A percentile compares a stretch with the other conserved stretches of the same genome.
These are phyloP conservation scores for Camarhynchus parvulus DNA, from an alignment of 2,113 vertebrate genomes.

Conservation along the genomic window DNA sequence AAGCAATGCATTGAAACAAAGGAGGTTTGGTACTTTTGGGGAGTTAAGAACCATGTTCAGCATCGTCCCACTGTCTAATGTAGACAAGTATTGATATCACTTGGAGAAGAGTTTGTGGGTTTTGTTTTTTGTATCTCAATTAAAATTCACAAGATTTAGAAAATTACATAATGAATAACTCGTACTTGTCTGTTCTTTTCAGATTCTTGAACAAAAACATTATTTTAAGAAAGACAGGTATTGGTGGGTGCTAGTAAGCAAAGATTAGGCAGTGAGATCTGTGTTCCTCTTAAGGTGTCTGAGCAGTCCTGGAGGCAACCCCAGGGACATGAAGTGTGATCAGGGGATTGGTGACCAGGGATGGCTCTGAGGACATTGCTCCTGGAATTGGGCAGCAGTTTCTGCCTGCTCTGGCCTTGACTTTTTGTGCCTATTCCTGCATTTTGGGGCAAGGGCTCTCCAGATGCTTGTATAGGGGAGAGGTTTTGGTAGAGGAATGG, in stretches of 20 bases:
- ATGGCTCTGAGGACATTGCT: not conserved
- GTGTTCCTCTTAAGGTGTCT: not conserved
- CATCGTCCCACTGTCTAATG: fast-evolving
- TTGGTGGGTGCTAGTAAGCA: not conserved
- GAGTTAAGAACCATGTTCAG: not conserved
- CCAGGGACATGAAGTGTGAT: not conserved
- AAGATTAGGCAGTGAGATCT: not conserved
- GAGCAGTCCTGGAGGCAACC: not conserved
- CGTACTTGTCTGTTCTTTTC: not conserved
- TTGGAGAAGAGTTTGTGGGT: not conserved
- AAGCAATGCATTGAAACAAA: not conserved
- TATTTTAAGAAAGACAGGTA: not conserved
- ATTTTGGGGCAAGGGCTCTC: not conserved
- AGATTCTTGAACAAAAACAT: fast-evolving
- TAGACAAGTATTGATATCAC: not conserved
- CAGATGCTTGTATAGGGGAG: not conserved
- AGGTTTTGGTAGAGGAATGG: not conserved
- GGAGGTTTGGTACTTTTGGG: not conserved
- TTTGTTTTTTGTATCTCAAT: not conserved
- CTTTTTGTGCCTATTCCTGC: not conserved
- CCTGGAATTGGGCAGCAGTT: not conserved
- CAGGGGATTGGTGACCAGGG: not conserved
- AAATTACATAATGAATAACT: not conserved
- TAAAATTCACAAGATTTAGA: not conserved
- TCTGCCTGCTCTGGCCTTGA: not conserved